Evolutionary conservation across 2,888 invertebrate genomes (phyloP).

Genomic region (Chelonus formosanus): DNA sequence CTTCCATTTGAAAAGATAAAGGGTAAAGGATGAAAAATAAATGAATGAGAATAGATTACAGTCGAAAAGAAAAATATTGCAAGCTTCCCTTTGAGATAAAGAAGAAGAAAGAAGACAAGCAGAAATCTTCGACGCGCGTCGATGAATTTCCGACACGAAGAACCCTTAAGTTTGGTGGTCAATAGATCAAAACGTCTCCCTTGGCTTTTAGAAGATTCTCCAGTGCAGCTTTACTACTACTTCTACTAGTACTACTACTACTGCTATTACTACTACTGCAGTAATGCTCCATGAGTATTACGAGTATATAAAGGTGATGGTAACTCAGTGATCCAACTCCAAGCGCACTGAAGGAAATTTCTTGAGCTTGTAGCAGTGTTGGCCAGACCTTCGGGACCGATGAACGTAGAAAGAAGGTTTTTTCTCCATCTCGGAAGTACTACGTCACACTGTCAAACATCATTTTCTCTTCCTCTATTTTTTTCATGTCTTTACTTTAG

Average conservation of each 20-base stretch:
- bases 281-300: neutral
- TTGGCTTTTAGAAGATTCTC: conserved; percentile 14
- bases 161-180: conserved; percentile 35
- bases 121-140: conserved; percentile 25
- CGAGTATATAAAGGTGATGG: conserved; percentile 7
- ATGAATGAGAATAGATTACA: too few species aligned
- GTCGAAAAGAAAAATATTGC: conserved; percentile 31
- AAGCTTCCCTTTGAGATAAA: conserved; percentile 6
- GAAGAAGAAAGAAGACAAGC: conserved; percentile 7
- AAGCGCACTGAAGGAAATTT: conserved; percentile 6
- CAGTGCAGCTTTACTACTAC: conserved; percentile 3
- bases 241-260: conserved; percentile 5
- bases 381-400: neutral
- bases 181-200: conserved; percentile 38
- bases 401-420: neutral
- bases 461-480: conserved; percentile 12
- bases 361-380: conserved; percentile 11
- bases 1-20: too few species aligned
- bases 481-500: conserved; percentile 7
- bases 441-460: conserved; percentile 11
- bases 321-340: conserved; percentile 19
- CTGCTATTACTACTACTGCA: conserved; percentile 1
- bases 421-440: conserved; percentile 15
- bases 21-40: too few species aligned
- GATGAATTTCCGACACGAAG: conserved; percentile 20